Base-by-base conservation (phyloP, 2,888 invertebrate genomes). In the Pyrrhosoma nymphula region DNA sequence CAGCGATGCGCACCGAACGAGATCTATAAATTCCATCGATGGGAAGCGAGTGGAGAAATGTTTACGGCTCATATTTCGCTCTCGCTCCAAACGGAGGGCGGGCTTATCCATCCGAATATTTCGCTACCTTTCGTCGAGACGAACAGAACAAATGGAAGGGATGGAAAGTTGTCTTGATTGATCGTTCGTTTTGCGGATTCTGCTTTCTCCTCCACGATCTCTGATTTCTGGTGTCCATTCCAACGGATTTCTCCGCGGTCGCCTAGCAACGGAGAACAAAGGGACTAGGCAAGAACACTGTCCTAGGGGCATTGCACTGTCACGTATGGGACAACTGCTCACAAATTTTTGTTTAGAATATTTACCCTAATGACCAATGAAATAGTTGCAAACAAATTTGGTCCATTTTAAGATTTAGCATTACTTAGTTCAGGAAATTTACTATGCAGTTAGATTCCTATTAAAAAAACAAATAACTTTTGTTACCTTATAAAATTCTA, bases 101-200 rank as follows among this genome's bases (percentile, higher is more conserved):
- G 55, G n/a, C 4, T 56, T n/a, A 47, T 26, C 89, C 56, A 10
- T n/a, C 47, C 89, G 89, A 55, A 55, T 89, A 89, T 55, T 89
- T 89, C 56, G 18, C 89, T 55, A n/a, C 26, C 89, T 89, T 30
- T 89, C 47, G 89, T 23, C 89, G 60, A 26, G 89, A 55, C 23
- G 47, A 55, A 8, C 55, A 89, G 35, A 89, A 89, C 89, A 89
- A 89, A 89, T 47, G 89, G 88, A 39, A 35, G 39, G 88, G 75
- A 89, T 10, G 14, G 89, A 35, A 82, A 82, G 16, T 30, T 82
- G 75, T 30, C 75, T 35, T 82, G 30, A 82, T 82, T 82, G 75
- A 82, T 82, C 10, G 75, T 2, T 26, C 69, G 26, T 26, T 69
- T 26, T 69, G 69, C 20, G 69, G n/a, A 1, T 26, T 1, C 26